Conservation (phyloP, 2,888 invertebrate genomes). For the Blomia tropicalis region DNA sequence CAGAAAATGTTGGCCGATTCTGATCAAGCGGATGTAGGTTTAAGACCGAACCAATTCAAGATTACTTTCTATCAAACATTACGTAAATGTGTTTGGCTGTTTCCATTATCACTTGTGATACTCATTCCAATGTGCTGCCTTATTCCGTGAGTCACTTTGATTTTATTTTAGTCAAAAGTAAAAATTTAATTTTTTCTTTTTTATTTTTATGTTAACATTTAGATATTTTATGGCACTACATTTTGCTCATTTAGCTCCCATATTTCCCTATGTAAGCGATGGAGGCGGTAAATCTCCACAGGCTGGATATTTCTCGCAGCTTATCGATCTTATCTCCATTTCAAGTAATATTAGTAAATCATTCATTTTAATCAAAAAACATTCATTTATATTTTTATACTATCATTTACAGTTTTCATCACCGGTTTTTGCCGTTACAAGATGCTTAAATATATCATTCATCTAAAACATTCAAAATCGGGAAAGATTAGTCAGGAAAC, state of each 20-base stretch:
- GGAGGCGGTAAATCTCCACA: not conserved
- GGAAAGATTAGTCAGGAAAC: not conserved
- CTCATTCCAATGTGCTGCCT: not conserved
- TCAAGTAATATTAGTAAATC: not conserved
- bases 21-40: too few relatives aligned
- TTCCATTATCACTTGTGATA: not conserved
- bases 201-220: not conserved
- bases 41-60: too few relatives aligned
- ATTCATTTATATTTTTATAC: not conserved
- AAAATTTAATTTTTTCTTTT: not conserved
- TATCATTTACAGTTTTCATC: slow-evolving; percentile 1
- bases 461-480: not conserved
- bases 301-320: not conserved
- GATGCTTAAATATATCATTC: not conserved
- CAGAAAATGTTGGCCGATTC: too few relatives aligned
- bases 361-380: not conserved
- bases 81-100: not conserved
- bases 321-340: not conserved
- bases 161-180: not conserved
- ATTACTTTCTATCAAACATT: not conserved
- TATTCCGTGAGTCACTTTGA: not conserved
- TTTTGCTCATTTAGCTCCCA: not conserved
- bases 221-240: not conserved
- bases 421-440: not conserved
- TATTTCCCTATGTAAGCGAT: not conserved